These are phyloP conservation scores for Monopterus albus DNA, from an alignment of 2,113 vertebrate genomes.

Conservation along the genomic window DNA sequence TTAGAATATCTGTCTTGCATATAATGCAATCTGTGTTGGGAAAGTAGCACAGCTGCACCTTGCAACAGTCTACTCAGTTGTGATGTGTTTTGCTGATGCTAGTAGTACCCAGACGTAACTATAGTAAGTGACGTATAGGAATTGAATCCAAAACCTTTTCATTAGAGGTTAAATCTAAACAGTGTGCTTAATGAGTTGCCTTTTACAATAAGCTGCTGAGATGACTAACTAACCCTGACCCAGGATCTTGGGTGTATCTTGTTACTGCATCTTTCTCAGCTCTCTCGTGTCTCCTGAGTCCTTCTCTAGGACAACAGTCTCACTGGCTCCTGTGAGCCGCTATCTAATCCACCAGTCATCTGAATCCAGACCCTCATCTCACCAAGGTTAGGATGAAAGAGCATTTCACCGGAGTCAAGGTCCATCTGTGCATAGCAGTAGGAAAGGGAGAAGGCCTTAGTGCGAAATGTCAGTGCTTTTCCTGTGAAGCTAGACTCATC, in stretches of 20 bases:
- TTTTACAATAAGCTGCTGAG: slow-evolving; percentile 1
- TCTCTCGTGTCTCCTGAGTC: slow-evolving; percentile 35
- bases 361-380: slow-evolving; percentile 72
- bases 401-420: slow-evolving; percentile 55
- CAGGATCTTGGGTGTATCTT: background rate
- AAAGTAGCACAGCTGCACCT: no score
- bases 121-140: no score
- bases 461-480: slow-evolving; percentile 73
- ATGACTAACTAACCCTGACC: slow-evolving; percentile 18
- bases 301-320: slow-evolving; percentile 54
- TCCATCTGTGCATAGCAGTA: slow-evolving; percentile 62
- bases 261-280: slow-evolving; percentile 8
- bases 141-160: background rate
- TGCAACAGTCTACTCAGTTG: no score
- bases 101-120: no score
- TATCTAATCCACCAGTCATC: slow-evolving; percentile 76
- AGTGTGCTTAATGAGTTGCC: background rate
- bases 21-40: no score
- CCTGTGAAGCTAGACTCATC: slow-evolving; percentile 65
- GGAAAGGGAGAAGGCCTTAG: slow-evolving; percentile 72
- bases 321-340: slow-evolving; percentile 59
- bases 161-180: background rate
- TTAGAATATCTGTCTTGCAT: no score
- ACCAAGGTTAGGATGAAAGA: slow-evolving; percentile 75
- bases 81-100: no score